A percentile compares a stretch with the other conserved stretches of the same genome.
Evolutionary conservation across 2,888 invertebrate genomes (phyloP).

Genomic region (Phymatocera aterrima): DNA sequence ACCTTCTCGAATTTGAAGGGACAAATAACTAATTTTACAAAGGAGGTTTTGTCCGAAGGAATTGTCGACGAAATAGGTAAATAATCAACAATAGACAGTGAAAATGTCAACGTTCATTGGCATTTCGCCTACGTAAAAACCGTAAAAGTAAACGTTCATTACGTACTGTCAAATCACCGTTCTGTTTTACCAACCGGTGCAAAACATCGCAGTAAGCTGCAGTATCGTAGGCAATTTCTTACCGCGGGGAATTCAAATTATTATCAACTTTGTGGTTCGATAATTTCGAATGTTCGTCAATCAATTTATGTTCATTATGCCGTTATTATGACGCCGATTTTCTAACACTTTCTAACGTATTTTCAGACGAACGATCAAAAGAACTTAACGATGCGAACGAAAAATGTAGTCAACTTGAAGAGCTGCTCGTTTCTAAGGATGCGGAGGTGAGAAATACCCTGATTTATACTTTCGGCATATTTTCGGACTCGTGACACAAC

Average conservation of each 20-base stretch:
- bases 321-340: too few relatives aligned
- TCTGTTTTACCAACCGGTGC: constrained; percentile 63
- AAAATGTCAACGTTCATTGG: background rate
- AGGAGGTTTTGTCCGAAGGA: constrained; percentile 90
- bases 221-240: background rate
- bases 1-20: constrained; percentile 83
- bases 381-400: constrained; percentile 67
- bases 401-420: constrained; percentile 68
- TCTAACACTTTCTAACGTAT: constrained; percentile 22
- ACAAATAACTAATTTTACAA: constrained; percentile 91
- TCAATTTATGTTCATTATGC: background rate
- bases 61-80: constrained; percentile 80
- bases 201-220: background rate
- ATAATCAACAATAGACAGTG: constrained; percentile 39
- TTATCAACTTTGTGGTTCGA: background rate
- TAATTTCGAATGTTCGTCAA: background rate
- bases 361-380: constrained; percentile 65
- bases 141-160: constrained; percentile 56
- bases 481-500: too few relatives aligned
- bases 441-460: constrained; percentile 65
- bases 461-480: background rate
- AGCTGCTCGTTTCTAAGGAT: constrained; percentile 69
- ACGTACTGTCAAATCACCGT: constrained; percentile 68
- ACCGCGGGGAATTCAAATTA: constrained; percentile 47
- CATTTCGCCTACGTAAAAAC: background rate